Evolutionary conservation across 1,140 invertebrate species (phyloP).

Genomic region (Zophobas morio): DNA sequence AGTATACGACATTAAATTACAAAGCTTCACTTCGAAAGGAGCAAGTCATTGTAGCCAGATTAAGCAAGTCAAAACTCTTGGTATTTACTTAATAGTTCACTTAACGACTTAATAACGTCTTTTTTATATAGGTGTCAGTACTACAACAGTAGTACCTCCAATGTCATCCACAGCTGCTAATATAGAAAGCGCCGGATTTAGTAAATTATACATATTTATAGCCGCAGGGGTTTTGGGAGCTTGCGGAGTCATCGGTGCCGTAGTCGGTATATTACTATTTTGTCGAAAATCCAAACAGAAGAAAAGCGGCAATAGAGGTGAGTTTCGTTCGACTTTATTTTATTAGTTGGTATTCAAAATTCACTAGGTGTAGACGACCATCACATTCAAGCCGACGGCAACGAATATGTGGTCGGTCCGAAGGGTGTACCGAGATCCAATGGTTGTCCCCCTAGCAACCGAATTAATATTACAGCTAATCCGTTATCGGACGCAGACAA

Average conservation of each 20-base stretch:
- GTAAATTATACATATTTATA: constrained; percentile 73
- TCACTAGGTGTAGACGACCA: constrained; percentile 66
- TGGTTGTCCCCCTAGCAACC: constrained; percentile 73
- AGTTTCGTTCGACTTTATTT: constrained; percentile 11
- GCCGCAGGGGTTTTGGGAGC: constrained; percentile 71
- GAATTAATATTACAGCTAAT: constrained; percentile 81
- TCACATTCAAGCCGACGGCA: constrained; percentile 70
- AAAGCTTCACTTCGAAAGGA: constrained; percentile 89
- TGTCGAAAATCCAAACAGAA: constrained; percentile 69
- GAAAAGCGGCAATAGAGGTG: constrained; percentile 50
- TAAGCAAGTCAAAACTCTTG: constrained; percentile 78
- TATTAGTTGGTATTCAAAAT: constrained; percentile 59
- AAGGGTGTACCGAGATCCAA: constrained; percentile 70
- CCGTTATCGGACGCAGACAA: constrained; percentile 76
- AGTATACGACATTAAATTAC: constrained; percentile 91
- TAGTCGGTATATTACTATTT: constrained; percentile 69
- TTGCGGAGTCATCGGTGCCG: constrained; percentile 66
- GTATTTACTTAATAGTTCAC: constrained; percentile 67
- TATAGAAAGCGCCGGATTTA: constrained; percentile 50
- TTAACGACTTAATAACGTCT: background rate
- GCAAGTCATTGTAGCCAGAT: constrained; percentile 90
- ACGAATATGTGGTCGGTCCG: constrained; percentile 67
- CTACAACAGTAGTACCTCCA: constrained; percentile 59
- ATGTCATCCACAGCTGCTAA: constrained; percentile 60
- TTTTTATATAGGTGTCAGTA: constrained; percentile 29